phyloP scores from a whole-genome alignment of 2,113 vertebrate species.

The Scatophagus argus region DNA sequence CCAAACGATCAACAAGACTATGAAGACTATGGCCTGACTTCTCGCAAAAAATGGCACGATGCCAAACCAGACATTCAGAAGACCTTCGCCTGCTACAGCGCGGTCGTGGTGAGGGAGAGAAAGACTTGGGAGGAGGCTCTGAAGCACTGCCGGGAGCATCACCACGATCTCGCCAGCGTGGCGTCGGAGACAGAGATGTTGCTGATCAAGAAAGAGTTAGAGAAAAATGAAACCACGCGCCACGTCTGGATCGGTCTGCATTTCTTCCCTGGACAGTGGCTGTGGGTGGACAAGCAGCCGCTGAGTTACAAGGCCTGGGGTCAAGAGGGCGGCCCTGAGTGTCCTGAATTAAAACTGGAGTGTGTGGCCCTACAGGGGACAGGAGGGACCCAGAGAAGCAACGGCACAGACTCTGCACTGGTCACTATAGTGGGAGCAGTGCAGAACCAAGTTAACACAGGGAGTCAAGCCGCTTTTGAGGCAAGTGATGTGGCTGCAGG shows the following conservation, averaged over 20 bases:
- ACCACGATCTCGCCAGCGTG: constrained; percentile 39
- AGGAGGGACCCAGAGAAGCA: not conserved
- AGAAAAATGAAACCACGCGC: not conserved
- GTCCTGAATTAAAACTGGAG: not conserved
- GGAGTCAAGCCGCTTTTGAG: no score
- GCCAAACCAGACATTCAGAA: rapidly evolving
- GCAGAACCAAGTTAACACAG: no score
- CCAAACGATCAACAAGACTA: rapidly evolving
- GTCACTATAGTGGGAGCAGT: not conserved
- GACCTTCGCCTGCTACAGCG: constrained; percentile 39
- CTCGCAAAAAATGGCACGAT: rapidly evolving
- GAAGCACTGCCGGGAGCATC: constrained; percentile 38
- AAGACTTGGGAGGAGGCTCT: constrained; percentile 61
- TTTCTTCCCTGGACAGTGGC: constrained; percentile 51
- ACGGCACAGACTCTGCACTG: no score
- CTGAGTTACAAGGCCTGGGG: constrained; percentile 43
- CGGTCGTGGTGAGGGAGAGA: constrained; percentile 29
- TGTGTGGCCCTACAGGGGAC: constrained; percentile 37
- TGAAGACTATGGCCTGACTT: not conserved
- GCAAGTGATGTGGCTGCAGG: rapidly evolving
- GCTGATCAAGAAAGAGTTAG: constrained; percentile 38
- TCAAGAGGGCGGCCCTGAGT: not conserved
- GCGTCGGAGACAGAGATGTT: constrained; percentile 47
- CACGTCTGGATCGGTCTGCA: constrained; percentile 52
- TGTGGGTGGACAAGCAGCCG: constrained; percentile 44